phyloP scores from a whole-genome alignment of 2,888 invertebrate genomes.

The Periphyllus acericola region DNA sequence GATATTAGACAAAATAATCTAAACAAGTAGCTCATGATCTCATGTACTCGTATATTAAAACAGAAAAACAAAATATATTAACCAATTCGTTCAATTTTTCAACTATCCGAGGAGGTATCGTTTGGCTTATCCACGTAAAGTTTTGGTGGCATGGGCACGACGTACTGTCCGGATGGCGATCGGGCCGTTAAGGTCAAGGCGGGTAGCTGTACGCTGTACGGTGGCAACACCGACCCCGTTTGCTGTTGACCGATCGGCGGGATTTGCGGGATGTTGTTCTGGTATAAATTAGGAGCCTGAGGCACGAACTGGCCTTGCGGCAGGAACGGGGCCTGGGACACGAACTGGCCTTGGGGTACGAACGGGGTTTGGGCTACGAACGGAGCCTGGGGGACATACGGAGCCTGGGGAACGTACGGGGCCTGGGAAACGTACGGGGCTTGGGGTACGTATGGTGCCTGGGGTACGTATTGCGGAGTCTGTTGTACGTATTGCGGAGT shows the following conservation, averaged over 20 bases:
- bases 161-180: conserved; percentile 64
- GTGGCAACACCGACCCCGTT: conserved; percentile 40
- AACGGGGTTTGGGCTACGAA: conserved; percentile 37
- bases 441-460: conserved; percentile 43
- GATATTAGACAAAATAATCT: too few relatives aligned
- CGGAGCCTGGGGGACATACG: conserved; percentile 24
- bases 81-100: too few relatives aligned
- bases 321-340: conserved; percentile 31
- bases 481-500: neutral
- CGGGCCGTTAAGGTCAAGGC: conserved; percentile 63
- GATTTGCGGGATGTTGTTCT: conserved; percentile 33
- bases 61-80: too few relatives aligned
- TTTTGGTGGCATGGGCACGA: conserved; percentile 64
- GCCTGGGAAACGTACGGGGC: conserved; percentile 37
- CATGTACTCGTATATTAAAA: too few relatives aligned
- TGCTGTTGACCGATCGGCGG: conserved; percentile 31
- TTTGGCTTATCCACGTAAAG: conserved; percentile 64
- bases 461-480: neutral
- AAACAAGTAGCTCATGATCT: too few relatives aligned
- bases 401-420: neutral
- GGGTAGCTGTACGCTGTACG: conserved; percentile 62
- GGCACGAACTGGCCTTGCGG: conserved; percentile 22
- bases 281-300: conserved; percentile 4
- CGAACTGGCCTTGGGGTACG: conserved; percentile 48
- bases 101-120: conserved; percentile 16